These are phyloP conservation scores for Channallabes apus DNA, from an alignment of 2,797 vertebrate species.

Conservation along the genomic window DNA sequence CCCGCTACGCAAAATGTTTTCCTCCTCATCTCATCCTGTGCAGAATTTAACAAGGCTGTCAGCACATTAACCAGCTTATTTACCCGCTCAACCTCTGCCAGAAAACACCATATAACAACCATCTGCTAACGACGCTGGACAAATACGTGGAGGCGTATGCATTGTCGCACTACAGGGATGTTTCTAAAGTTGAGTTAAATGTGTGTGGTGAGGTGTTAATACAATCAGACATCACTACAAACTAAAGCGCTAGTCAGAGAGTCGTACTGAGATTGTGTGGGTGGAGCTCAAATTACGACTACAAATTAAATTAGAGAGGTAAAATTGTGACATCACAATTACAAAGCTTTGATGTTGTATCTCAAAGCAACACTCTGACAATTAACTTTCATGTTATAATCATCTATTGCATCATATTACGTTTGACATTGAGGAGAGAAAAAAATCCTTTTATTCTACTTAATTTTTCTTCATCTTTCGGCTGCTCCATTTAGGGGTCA, in stretches of 20 bases:
- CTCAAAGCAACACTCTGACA: background rate
- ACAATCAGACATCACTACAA: background rate
- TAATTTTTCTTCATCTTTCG: too few species aligned
- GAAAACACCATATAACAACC: constrained; percentile 46
- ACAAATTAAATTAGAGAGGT: background rate
- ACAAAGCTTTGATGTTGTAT: background rate
- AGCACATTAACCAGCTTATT: constrained; percentile 49
- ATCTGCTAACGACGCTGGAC: constrained; percentile 36
- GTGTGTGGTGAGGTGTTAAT: constrained; percentile 18
- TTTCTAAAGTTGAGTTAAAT: constrained; percentile 20
- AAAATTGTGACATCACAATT: background rate
- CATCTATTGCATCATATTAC: background rate
- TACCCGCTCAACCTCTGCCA: constrained; percentile 44
- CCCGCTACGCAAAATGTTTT: constrained; percentile 30
- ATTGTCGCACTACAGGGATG: constrained; percentile 49
- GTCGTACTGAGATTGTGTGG: background rate
- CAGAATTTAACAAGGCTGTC: constrained; percentile 54
- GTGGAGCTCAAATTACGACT: background rate
- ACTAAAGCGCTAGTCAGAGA: background rate
- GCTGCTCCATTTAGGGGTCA: too few species aligned
- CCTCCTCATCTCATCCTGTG: constrained; percentile 17
- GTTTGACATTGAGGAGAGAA: background rate
- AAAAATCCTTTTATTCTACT: too few species aligned
- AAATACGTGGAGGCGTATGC: constrained; percentile 53
- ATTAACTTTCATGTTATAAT: background rate